A percentile compares a stretch with the other conserved stretches of the same genome.
Conservation (phyloP, 2,113 vertebrate species). For the Apus apus region DNA sequence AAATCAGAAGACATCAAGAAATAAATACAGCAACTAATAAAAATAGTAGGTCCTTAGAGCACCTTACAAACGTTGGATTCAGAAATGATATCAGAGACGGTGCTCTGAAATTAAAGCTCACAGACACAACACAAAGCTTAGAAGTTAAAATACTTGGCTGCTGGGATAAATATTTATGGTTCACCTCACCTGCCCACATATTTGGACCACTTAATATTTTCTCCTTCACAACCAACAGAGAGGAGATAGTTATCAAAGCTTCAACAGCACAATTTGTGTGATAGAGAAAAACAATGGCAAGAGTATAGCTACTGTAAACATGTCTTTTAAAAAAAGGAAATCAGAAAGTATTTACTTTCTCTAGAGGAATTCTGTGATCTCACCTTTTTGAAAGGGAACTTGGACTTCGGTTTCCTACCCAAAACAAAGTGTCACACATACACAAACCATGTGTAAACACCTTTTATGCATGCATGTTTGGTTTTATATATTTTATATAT, state of each 20-base stretch:
- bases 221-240: not conserved
- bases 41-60: not conserved
- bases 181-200: slow-evolving; percentile 27
- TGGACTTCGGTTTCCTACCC: not conserved
- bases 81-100: not conserved
- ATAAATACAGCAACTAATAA: not conserved
- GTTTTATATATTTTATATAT: not conserved
- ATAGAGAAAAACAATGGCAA: not conserved
- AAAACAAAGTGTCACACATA: not conserved
- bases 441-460: not conserved
- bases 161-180: not conserved
- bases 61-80: not conserved
- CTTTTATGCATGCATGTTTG: not conserved
- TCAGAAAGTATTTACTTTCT: not conserved
- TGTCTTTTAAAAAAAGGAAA: not conserved
- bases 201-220: not conserved
- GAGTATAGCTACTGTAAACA: not conserved
- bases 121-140: not conserved
- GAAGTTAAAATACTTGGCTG: slow-evolving; percentile 6
- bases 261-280: not conserved
- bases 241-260: not conserved
- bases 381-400: not conserved
- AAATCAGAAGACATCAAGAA: not conserved
- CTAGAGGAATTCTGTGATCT: not conserved
- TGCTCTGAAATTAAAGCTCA: slow-evolving; percentile 4